Evolutionary conservation across 2,888 invertebrate genomes (phyloP), one percentile per base, ranked within the genome.

Genomic region (Metellina segmentata): DNA sequence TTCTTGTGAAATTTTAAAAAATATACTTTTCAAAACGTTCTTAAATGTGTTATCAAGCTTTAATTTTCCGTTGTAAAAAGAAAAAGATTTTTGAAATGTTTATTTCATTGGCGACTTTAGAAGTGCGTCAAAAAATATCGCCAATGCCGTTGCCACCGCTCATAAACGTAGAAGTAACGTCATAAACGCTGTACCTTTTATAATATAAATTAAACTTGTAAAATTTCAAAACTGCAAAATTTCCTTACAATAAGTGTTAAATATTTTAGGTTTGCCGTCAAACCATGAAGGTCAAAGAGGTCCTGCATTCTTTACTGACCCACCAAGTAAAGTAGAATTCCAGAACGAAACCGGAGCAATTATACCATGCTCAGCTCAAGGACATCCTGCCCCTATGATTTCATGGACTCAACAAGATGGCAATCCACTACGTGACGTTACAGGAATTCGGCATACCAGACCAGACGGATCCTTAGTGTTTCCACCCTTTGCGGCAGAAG

Each of bases 351-450:
- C 91, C 7, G 91, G 87, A 0, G 71, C 83, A 6, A 78, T 83
- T n/a, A 78, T 91, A 7, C 70, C 82, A 8, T 91, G 91, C n/a
- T 87, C 83, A 0, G 91, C 91, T 6, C 78, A 78, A 19, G 91
- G 91, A 0, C 87, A 83, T 34, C 91, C 91, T 5, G n/a, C 91
- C 6, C 91, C 91, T 2, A 19, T 61, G 51, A 71, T 91, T 7
- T n/a, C 82, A 8, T 91, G 91, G 91, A 78, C 86, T 0, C 91
- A 88, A 9, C 91, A 87, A 48, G 91, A 91, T n/a, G 83, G 87
- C 1, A 61, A 72, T 5, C 81, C 82, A 0, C 77, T 91, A 0
- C 34, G 74, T 6, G 91, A 91, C 6, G 91, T 91, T 0, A 49
- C 74, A 6, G 91, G 87, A 2, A 69, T 87, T 8, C 70, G 91